Evolutionary conservation across 2,888 invertebrate genomes (phyloP).

Genomic region (Ophioninae sp.): DNA sequence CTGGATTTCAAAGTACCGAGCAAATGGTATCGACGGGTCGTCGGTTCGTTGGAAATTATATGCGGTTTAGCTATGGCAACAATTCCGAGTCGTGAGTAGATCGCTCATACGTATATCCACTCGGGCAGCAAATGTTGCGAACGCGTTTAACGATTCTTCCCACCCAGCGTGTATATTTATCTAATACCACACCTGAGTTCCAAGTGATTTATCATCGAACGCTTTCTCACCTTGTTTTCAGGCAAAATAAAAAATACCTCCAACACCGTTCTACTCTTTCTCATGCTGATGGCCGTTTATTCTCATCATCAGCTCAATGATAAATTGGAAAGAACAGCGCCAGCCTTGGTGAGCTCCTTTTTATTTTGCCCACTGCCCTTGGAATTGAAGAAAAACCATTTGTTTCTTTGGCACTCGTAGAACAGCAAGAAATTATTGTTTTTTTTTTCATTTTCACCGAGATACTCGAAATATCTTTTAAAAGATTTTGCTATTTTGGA

Average conservation of each 20-base stretch:
- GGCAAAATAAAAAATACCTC: slow-evolving; percentile 89
- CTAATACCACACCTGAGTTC: neutral
- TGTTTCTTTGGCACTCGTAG: neutral
- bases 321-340: slow-evolving; percentile 94
- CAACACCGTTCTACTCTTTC: slow-evolving; percentile 90
- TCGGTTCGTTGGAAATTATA: slow-evolving; percentile 91
- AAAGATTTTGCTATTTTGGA: too few relatives aligned
- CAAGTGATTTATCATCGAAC: neutral
- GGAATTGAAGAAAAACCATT: neutral
- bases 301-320: slow-evolving; percentile 96
- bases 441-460: too few relatives aligned
- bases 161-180: slow-evolving; percentile 11
- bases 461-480: too few relatives aligned
- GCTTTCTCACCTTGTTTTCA: slow-evolving; percentile 5
- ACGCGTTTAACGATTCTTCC: slow-evolving; percentile 7
- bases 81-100: slow-evolving; percentile 90
- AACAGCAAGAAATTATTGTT: neutral
- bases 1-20: slow-evolving; percentile 94
- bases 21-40: slow-evolving; percentile 94
- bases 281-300: slow-evolving; percentile 95
- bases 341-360: slow-evolving; percentile 86
- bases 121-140: neutral
- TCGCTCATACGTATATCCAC: neutral
- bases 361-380: neutral
- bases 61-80: slow-evolving; percentile 92